These are phyloP conservation scores for Caradrina clavipalpis DNA, from an alignment of 2,888 invertebrate species.

Conservation along the genomic window DNA sequence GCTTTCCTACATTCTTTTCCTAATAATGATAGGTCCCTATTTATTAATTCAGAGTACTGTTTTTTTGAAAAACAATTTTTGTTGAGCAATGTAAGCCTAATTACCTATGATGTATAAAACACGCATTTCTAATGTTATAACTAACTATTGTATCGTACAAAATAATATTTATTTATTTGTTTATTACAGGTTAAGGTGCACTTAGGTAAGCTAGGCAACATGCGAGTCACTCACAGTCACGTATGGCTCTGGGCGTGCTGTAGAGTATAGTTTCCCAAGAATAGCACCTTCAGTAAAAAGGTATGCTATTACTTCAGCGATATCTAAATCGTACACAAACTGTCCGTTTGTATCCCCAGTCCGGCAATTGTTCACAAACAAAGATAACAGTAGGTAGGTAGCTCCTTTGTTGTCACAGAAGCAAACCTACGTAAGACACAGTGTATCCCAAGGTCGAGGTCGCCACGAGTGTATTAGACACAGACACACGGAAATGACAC, in stretches of 20 bases:
- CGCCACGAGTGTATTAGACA: not conserved
- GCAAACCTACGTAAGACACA: not conserved
- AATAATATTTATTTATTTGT: no score
- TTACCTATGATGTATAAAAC: no score
- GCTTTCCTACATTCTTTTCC: not conserved
- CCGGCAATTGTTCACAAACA: not conserved
- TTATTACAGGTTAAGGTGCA: no score
- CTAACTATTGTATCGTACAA: no score
- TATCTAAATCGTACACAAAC: not conserved
- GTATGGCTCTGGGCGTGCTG: no score
- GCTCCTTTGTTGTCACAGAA: conserved; percentile 24
- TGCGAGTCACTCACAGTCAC: no score
- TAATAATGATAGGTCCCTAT: not conserved
- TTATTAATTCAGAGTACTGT: no score
- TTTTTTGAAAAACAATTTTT: no score
- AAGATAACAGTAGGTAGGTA: not conserved
- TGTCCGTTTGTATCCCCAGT: not conserved
- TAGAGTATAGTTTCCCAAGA: no score
- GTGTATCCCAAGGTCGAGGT: conserved; percentile 24
- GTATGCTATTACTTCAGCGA: not conserved
- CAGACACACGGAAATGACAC: conserved; percentile 10
- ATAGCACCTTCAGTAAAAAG: not conserved
- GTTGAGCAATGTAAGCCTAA: no score
- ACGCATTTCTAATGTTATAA: no score
- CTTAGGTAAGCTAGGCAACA: no score